Base-by-base conservation (phyloP, 2,888 invertebrate species). In the Eumacrocentrus americanus region DNA sequence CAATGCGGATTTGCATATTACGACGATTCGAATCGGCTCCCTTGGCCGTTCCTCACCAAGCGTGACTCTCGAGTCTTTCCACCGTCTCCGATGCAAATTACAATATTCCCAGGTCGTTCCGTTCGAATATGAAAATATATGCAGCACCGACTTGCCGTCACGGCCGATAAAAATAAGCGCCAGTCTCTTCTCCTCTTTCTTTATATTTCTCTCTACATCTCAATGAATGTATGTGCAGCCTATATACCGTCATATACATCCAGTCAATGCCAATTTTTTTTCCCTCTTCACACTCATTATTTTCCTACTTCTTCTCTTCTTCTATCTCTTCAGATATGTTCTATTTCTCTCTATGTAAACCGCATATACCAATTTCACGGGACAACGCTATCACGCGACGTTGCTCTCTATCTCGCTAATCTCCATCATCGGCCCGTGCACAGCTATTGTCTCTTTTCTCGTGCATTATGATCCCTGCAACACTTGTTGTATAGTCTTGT, bases 1-100 rank as follows among this genome's bases (percentile, higher is more conserved):
- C 52, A 53, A 34, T n/a, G 60, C 52, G 53, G 60, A 76, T 79
- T 79, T 78, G 74, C 79, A 80, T 79, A 77, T 67, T 72, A 66
- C 60, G 62, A 62, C 74, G 72, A 78, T 77, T 77, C 67, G 72
- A 69, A 71, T 74, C 71, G 63, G 68, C 66, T 71, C 66, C 58
- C 59, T 47, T 62, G 63, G 64, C 47, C 61, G 57, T 65, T 64
- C 51, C 64, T 50, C 63, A 61, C 65, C 64, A 62, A 65, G 61
- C 68, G 64, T 68, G 72, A 74, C 74, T 76, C 60, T 73, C 71
- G 71, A 74, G 60, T 77, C 76, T 75, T 74, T 75, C 70, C 69
- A 67, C 72, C 76, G 75, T 76, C 73, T 75, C 66, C 71, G 62
- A 79, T 79, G 79, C 76, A 79, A 78, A 79, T 80, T 80, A 75